phyloP scores from a whole-genome alignment of 2,113 vertebrate species.

The Mormoops blainvillei region DNA sequence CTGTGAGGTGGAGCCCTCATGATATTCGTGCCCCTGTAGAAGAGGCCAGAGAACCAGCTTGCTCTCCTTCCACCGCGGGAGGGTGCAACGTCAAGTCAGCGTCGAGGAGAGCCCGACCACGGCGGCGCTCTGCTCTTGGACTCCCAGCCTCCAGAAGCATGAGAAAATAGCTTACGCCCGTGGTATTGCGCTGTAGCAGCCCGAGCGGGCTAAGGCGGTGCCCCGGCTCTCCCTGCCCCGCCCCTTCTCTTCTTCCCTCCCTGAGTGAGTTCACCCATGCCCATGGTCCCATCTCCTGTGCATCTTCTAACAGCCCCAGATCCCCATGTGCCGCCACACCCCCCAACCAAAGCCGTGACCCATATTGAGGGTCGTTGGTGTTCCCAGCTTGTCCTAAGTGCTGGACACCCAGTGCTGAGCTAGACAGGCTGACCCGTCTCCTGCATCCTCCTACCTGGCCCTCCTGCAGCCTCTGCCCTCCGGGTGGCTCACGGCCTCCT shows the following conservation, averaged over 20 bases:
- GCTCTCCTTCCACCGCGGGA: rapidly evolving
- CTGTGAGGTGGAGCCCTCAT: rapidly evolving
- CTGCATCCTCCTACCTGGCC: background rate
- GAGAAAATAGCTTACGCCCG: background rate
- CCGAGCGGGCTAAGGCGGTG: background rate
- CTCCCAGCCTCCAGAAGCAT: background rate
- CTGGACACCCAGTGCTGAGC: background rate
- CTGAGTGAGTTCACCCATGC: background rate
- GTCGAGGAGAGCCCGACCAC: background rate
- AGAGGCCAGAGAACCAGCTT: background rate
- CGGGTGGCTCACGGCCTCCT: rapidly evolving
- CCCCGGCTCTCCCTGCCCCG: background rate
- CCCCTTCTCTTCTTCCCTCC: background rate
- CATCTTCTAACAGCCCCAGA: background rate
- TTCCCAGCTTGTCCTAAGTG: rapidly evolving
- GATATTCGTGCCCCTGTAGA: background rate
- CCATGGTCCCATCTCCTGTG: rapidly evolving
- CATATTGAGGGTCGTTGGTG: rapidly evolving
- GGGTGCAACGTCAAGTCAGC: background rate
- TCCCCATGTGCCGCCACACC: background rate
- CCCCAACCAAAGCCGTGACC: background rate
- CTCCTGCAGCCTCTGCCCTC: background rate
- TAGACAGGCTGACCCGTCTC: rapidly evolving
- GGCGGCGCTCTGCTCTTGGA: background rate
- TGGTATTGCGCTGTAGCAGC: background rate